Evolutionary conservation across 2,113 vertebrate genomes (phyloP).

Genomic region (Oenanthe melanoleuca): DNA sequence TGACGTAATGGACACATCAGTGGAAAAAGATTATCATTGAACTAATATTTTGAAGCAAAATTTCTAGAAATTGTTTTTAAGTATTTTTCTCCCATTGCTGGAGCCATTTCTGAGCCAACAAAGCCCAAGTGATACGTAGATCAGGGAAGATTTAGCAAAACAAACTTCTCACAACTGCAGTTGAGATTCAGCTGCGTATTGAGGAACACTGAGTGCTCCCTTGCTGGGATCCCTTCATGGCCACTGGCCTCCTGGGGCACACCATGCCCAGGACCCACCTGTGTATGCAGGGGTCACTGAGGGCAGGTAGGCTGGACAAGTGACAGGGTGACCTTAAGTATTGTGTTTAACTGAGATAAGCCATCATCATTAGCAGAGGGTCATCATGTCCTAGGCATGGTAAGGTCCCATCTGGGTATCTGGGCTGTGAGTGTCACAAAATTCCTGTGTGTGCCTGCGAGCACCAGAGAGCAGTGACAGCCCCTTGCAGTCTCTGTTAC

Average conservation of each 20-base stretch:
- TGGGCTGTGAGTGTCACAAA: neutral
- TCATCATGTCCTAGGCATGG: neutral
- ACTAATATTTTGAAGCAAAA: neutral
- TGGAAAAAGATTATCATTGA: neutral
- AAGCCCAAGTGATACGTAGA: neutral
- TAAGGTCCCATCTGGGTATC: no score
- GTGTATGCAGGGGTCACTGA: neutral
- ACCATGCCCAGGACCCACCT: neutral
- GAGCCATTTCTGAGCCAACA: neutral
- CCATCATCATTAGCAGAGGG: neutral
- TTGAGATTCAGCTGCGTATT: neutral
- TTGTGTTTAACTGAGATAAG: neutral
- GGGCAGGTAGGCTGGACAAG: neutral
- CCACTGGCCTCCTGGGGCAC: neutral
- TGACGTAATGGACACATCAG: neutral
- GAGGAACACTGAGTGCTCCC: neutral
- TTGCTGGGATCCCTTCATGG: neutral
- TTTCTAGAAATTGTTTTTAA: neutral
- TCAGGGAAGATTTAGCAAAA: neutral
- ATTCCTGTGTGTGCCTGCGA: no score
- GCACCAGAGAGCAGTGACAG: neutral
- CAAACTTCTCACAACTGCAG: neutral
- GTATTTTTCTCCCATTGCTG: neutral
- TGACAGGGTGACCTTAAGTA: neutral
- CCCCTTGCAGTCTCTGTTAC: neutral